These are phyloP conservation scores for Aphelenchoides besseyi DNA, from an alignment of 1,140 invertebrate genomes.

Conservation along the genomic window DNA sequence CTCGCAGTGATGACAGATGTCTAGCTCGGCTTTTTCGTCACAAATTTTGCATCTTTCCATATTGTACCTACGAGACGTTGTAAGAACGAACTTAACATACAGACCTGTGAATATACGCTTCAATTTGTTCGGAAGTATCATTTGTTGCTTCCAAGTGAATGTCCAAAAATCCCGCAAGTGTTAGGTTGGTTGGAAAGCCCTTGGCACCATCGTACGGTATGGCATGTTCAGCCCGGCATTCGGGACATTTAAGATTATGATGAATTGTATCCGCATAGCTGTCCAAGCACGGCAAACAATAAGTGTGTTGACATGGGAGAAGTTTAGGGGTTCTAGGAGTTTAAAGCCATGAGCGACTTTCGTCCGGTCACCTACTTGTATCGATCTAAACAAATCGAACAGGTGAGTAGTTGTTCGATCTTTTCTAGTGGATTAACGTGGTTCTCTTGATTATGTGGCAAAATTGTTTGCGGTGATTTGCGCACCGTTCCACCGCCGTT, in stretches of 20 bases:
- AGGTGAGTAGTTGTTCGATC: constrained; percentile 93
- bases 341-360: background rate
- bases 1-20: constrained; percentile 84
- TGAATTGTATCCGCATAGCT: constrained; percentile 86
- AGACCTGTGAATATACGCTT: constrained; percentile 62
- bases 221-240: constrained; percentile 93
- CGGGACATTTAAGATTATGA: constrained; percentile 94
- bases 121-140: constrained; percentile 71
- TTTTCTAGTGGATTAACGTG: constrained; percentile 65
- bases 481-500: background rate
- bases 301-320: constrained; percentile 97
- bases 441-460: background rate
- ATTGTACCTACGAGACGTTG: constrained; percentile 62
- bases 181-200: constrained; percentile 91
- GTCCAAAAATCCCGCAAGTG: constrained; percentile 87
- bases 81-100: constrained; percentile 36
- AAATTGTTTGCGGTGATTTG: background rate
- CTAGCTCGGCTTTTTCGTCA: constrained; percentile 86
- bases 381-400: constrained; percentile 93
- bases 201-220: constrained; percentile 93
- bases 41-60: constrained; percentile 68
- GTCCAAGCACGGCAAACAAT: constrained; percentile 97
- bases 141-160: constrained; percentile 88
- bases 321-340: constrained; percentile 86
- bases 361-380: constrained; percentile 65